Evolutionary conservation across 2,888 invertebrate species (phyloP), one percentile per base, ranked within the genome.

Genomic region (Drosophila mimetica): DNA sequence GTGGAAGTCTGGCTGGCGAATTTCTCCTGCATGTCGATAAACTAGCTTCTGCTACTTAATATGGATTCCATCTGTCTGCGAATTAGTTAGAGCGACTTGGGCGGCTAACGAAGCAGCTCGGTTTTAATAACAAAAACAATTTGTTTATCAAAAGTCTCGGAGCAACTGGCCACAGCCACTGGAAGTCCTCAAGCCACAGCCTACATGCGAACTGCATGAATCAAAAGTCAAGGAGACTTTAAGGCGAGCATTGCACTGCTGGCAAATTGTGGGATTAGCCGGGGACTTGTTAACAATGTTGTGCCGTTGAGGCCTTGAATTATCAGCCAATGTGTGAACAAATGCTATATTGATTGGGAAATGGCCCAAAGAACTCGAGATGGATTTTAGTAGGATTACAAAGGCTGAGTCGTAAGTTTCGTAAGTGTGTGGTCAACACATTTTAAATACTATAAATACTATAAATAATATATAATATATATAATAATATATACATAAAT

Each of bases 21-120:
- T 18, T 65, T 44, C 44, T n/a, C 64, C 42, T 51, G 47, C 42
- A 57, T 52, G 51, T 50, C 69, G 79, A 80, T 80, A 71, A 74
- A 72, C 70, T 72, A 20, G 52, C 46, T 30, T 50, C 44, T 36
- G 50, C 51, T 52, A 46, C 32, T 52, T 61, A 50, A 48, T 57
- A 66, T 53, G 58, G 58, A 58, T 58, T 58, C 58, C 58, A 58
- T 58, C 58, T 58, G 58, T 58, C 53, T 58, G 22, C 41, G 37
- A 53, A 58, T 58, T 58, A 58, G 53, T 53, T 58, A 53, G 58
- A 57, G 58, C 53, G 22, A 41, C 28, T 52, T 58, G 58, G 37
- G 25, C 37, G 37, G 18, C 57, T 51, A 28, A 39, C 36, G 30
- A 28, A 14, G 57, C 51, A 20, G 57, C 13, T 39, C 30, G 53